Base-by-base conservation (phyloP, 1,140 invertebrate species). In the Brachionus manjavacas region DNA sequence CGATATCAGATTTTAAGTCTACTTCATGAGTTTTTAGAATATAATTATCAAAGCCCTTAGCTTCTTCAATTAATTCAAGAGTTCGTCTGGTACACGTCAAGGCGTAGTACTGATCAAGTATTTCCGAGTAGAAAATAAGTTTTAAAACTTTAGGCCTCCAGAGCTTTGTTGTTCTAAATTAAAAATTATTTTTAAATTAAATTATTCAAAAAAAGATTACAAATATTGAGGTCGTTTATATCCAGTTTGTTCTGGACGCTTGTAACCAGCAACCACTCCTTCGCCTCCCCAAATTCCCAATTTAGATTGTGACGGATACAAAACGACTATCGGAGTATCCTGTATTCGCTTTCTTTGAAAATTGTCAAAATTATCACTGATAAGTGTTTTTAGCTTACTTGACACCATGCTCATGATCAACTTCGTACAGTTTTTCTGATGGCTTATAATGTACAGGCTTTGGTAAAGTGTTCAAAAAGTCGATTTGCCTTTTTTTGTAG, bases 271-370 rank as follows among this genome's bases (percentile, higher is more conserved):
- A 28, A 99, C 90, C 1, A 99, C 91, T n/a, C 93, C 95, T 91
- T 99, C 97, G 7, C 97, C 97, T 85, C 96, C 97, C 96, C 96
- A 99, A 76, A 99, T 91, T 25, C 96, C 96, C 72, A 93, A 76
- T 88, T 98, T 89, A 81, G 93, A 89, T 91, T 98, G 94, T 78
- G 92, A 91, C 2, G 95, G 94, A 88, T 92, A 93, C 83, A 92
- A 91, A 0, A 96, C 86, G 2, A 93, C 93, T 23, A 98, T 86
- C 7, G 89, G 88, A 74, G n/a, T 14, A 74, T 84, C 52, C 39
- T 81, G 35, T 43, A 41, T 81, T 14, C 6, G 16, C 25, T 81
- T 81, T 68, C 79, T 81, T 35, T 11, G 12, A 81, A 23, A 60
- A 43, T 25, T 23, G 20, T 23, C 1, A 55, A 35, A 16, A 80